These are phyloP conservation scores for Grantiella picta DNA, from an alignment of 2,113 vertebrate species.

Conservation along the genomic window DNA sequence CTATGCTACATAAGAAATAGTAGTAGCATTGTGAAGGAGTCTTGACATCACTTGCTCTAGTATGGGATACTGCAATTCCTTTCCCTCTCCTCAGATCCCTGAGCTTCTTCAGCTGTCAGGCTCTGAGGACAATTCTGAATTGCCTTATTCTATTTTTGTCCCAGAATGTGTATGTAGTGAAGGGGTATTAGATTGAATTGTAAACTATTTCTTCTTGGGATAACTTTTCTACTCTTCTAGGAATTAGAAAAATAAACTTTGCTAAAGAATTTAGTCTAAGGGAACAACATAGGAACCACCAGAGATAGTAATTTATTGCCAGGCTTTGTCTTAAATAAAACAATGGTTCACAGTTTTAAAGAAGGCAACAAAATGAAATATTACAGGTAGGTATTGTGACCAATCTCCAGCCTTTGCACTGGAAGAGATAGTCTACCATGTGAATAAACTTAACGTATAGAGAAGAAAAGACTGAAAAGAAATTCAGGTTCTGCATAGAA, in stretches of 20 bases:
- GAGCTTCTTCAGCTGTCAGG: neutral
- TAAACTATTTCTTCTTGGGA: neutral
- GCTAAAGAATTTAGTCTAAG: neutral
- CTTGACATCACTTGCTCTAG: neutral
- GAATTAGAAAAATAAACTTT: neutral
- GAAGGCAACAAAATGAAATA: neutral
- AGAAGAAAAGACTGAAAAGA: neutral
- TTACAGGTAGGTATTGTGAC: neutral
- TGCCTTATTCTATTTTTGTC: neutral
- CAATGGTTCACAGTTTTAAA: neutral
- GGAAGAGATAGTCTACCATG: neutral
- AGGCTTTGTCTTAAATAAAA: neutral
- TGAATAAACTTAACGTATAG: neutral
- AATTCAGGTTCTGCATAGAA: neutral
- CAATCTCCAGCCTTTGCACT: neutral
- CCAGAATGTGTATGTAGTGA: neutral
- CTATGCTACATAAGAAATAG: neutral
- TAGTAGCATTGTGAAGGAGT: neutral
- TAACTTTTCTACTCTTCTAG: neutral
- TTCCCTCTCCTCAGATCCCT: neutral
- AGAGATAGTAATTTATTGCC: neutral
- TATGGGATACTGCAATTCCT: neutral
- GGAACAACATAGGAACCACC: neutral
- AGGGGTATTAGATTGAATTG: neutral
- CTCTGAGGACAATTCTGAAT: neutral